Percentiles rank a stretch among this genome's conserved stretches.
Conservation (phyloP, 2,797 vertebrate genomes). For the Mus spretus region DNA sequence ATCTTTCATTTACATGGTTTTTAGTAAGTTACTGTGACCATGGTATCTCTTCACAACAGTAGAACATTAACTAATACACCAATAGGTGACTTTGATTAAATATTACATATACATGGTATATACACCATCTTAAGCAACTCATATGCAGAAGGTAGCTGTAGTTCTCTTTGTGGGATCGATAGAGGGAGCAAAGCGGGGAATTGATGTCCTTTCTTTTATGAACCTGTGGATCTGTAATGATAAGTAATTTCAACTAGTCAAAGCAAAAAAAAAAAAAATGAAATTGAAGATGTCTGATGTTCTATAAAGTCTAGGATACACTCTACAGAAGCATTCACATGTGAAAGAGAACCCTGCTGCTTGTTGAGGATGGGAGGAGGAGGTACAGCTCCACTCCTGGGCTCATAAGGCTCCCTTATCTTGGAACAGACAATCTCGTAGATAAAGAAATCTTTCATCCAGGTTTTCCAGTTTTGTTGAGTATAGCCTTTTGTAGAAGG, state of each 20-base stretch:
- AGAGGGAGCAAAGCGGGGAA: not conserved
- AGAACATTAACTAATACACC: not conserved
- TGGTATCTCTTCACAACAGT: not conserved
- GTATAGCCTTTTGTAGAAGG: too few relatives aligned
- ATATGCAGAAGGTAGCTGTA: not conserved
- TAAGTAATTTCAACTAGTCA: slow-evolving; percentile 12
- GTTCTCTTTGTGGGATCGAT: not conserved
- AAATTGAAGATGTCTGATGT: not conserved
- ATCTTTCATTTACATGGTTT: not conserved
- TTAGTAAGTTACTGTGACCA: not conserved
- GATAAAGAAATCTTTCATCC: not conserved
- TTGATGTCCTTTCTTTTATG: not conserved
- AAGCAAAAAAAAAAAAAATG: not conserved
- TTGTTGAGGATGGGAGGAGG: not conserved
- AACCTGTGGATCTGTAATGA: not conserved
- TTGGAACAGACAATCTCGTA: not conserved
- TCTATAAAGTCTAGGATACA: not conserved
- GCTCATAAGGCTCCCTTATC: not conserved
- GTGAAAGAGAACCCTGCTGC: not conserved
- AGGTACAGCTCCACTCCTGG: not conserved
- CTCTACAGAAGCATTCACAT: not conserved
- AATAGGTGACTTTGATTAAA: not conserved
- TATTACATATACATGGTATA: not conserved
- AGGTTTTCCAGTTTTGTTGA: too few relatives aligned
- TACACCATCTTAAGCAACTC: not conserved